Base-by-base conservation (phyloP, 2,113 vertebrate species). In the Eurypyga helias region DNA sequence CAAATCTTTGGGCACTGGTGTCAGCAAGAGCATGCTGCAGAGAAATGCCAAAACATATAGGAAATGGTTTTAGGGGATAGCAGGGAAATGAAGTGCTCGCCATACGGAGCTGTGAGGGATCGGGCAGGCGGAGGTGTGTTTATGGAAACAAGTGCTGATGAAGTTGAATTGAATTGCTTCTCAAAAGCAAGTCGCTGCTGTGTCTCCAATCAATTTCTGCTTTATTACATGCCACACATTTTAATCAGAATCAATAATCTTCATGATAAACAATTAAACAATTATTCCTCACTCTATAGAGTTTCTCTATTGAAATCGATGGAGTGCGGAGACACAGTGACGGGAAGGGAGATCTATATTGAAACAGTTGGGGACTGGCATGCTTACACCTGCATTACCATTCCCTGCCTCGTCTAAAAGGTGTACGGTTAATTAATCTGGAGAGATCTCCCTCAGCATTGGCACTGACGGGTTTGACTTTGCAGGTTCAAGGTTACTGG, bases 211-310 rank as follows among this genome's bases (percentile, higher is more conserved):
- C 98, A 96, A 98, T 97, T 88, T 65, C 92, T 81, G 96, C 96
- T 97, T 95, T 97, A 96, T 98, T 96, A 94, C 97, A 98, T 90
- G 69, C 97, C 97, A 94, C 96, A 97, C 96, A 67, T 98, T 98
- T 97, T 98, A 98, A 98, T 98, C 97, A 96, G 87, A 97, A 98
- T 98, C 98, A 79, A 97, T 98, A 97, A 92, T 85, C 92, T 90
- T 96, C 97, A 97, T 96, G 98, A 98, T 97, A 97, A 98, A 98
- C 98, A 98, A 98, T 98, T 98, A 98, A 98, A 98, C 98, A 98
- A 98, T 98, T 98, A 98, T 97, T 97, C 96, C 97, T 98, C 95
- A 97, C 97, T 95, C 95, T 95, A 41, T 96, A 90, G 98, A 97
- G 97, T 97, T 96, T 91, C 96, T 97, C 94, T 91, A 73, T 96